Conservation (phyloP, 2,797 vertebrate genomes). For the Diceros bicornis region DNA sequence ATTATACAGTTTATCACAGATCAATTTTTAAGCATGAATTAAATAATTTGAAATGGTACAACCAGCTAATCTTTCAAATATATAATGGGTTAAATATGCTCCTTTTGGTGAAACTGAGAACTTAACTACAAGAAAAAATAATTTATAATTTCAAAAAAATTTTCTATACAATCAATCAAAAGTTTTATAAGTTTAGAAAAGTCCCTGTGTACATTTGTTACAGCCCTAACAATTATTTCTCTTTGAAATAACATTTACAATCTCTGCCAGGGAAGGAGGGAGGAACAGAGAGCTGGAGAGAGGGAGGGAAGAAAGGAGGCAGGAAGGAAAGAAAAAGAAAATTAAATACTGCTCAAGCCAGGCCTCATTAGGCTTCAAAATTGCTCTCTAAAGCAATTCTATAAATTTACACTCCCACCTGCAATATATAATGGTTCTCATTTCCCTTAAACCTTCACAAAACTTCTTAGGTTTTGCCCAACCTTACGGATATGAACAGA, state of each 20-base stretch:
- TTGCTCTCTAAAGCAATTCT: neutral
- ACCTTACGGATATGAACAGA: neutral
- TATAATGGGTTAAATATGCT: neutral
- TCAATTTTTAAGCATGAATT: neutral
- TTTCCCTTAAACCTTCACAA: neutral
- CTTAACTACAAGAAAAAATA: neutral
- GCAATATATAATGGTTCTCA: neutral
- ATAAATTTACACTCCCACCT: neutral
- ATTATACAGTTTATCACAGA: neutral
- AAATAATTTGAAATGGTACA: neutral
- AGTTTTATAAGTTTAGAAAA: neutral
- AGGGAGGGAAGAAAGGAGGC: too few relatives aligned
- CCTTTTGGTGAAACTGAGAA: neutral
- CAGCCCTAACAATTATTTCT: neutral
- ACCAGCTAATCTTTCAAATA: neutral
- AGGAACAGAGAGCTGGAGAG: neutral
- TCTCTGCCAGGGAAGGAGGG: neutral
- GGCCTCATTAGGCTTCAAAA: neutral
- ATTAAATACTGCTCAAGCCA: neutral
- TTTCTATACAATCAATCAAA: neutral
- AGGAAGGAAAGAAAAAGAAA: neutral
- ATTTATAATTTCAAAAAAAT: neutral
- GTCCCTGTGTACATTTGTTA: neutral
- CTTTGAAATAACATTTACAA: neutral
- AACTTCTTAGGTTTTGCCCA: neutral